These are phyloP conservation scores for Bombus huntii DNA, from an alignment of 1,140 invertebrate species.

Conservation along the genomic window DNA sequence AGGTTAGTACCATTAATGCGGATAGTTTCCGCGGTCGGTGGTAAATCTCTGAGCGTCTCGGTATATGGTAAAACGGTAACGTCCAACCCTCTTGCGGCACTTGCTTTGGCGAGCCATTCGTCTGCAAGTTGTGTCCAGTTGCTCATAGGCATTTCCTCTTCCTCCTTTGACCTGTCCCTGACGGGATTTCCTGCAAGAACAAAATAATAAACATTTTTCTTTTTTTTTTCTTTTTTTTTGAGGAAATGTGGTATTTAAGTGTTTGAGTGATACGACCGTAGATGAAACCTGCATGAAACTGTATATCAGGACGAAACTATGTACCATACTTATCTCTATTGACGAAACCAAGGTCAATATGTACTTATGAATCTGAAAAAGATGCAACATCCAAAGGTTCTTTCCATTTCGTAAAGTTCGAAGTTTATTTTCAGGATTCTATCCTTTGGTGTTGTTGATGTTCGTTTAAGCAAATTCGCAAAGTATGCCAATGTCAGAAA, in stretches of 20 bases:
- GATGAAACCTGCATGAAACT: not conserved
- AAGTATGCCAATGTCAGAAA: constrained; percentile 4
- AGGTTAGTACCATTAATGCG: constrained; percentile 63
- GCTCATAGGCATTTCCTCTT: constrained; percentile 65
- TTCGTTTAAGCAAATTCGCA: not conserved
- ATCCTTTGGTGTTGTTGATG: too few species aligned
- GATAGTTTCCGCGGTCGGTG: constrained; percentile 65
- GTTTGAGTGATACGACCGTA: not conserved
- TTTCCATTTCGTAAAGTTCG: too few species aligned
- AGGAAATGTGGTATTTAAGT: not conserved
- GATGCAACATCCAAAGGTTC: too few species aligned
- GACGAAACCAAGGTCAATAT: too few species aligned
- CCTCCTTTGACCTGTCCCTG: constrained; percentile 46
- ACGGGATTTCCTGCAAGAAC: constrained; percentile 66
- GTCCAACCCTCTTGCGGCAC: constrained; percentile 49
- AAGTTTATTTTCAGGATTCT: not conserved
- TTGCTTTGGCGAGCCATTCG: constrained; percentile 68
- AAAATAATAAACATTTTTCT: not conserved
- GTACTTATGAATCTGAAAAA: too few species aligned
- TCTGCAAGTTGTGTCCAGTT: constrained; percentile 74
- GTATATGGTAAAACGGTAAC: constrained; percentile 70
- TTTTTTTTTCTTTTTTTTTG: too few species aligned
- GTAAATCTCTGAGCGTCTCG: constrained; percentile 57
- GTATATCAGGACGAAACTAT: too few species aligned
- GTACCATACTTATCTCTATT: too few species aligned